A percentile compares a stretch with the other conserved stretches of the same genome.
Conservation (phyloP, 2,888 invertebrate species). For the Drosophila rellima region DNA sequence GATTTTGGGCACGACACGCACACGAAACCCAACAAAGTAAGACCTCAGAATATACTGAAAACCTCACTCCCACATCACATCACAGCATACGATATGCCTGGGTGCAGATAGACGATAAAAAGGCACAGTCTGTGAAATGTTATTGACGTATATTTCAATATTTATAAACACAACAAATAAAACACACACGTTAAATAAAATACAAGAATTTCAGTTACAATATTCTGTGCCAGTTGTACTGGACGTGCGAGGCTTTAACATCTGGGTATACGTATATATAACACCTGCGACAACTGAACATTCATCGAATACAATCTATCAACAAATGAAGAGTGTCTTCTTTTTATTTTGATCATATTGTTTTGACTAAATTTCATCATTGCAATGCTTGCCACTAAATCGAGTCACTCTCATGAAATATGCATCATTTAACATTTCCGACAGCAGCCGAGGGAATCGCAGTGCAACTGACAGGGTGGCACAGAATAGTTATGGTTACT, state of each 20-base stretch:
- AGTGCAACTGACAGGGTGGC: slow-evolving; percentile 61
- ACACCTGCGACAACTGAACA: slow-evolving; percentile 16
- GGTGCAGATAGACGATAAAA: slow-evolving; percentile 2
- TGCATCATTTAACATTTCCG: slow-evolving; percentile 73
- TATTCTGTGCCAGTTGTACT: slow-evolving; percentile 16
- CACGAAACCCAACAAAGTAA: slow-evolving; percentile 21
- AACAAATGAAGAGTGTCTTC: slow-evolving; percentile 18
- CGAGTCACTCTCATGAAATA: slow-evolving; percentile 67
- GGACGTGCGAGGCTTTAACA: slow-evolving; percentile 47
- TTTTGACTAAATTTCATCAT: slow-evolving; percentile 47
- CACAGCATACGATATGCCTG: slow-evolving; percentile 25
- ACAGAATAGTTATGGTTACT: slow-evolving; percentile 28
- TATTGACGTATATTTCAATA: slow-evolving; percentile 81
- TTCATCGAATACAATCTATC: slow-evolving; percentile 64
- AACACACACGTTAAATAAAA: slow-evolving; percentile 47
- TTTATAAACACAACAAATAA: slow-evolving; percentile 67
- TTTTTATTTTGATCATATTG: slow-evolving; percentile 8
- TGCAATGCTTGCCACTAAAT: slow-evolving; percentile 55
- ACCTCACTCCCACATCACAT: slow-evolving; percentile 14
- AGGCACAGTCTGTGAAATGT: slow-evolving; percentile 66
- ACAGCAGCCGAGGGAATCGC: slow-evolving; percentile 16
- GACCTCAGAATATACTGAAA: slow-evolving; percentile 10
- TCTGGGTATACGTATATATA: slow-evolving; percentile 21
- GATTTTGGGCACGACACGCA: slow-evolving; percentile 75
- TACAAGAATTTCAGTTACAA: slow-evolving; percentile 14